phyloP scores from a whole-genome alignment of 1,140 invertebrate genomes.

The Drosophila sp. region DNA sequence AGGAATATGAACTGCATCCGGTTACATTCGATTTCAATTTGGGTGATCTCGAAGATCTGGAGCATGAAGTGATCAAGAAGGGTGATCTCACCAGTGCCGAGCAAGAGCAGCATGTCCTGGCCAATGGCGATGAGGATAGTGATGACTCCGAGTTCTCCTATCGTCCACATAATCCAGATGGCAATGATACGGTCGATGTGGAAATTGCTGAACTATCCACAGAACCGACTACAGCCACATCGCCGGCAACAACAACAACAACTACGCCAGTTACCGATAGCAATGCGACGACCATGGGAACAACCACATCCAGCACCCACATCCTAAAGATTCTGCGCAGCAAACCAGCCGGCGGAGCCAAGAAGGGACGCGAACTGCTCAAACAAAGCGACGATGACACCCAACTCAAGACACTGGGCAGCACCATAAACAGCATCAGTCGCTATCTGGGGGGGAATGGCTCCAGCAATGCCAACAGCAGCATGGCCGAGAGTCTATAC shows the following conservation, averaged over 20 bases:
- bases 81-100: conserved; percentile 63
- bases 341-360: conserved; percentile 49
- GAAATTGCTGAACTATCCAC: conserved; percentile 55
- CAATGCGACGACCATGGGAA: conserved; percentile 16
- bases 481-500: conserved; percentile 65
- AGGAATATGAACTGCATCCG: conserved; percentile 74
- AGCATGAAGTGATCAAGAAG: conserved; percentile 73
- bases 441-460: conserved; percentile 52
- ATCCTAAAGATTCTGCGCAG: conserved; percentile 72
- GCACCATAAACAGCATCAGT: conserved; percentile 73
- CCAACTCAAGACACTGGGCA: conserved; percentile 62
- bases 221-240: conserved; percentile 36
- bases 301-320: conserved; percentile 57
- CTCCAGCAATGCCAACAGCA: conserved; percentile 32
- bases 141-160: conserved; percentile 43
- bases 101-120: conserved; percentile 55
- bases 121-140: conserved; percentile 15
- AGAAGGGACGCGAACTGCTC: conserved; percentile 66
- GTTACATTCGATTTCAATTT: conserved; percentile 80
- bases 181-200: conserved; percentile 59
- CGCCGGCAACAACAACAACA: conserved; percentile 27
- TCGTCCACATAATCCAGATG: conserved; percentile 51
- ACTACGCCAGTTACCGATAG: neutral
- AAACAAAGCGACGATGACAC: conserved; percentile 69
- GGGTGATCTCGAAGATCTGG: conserved; percentile 76